Base-by-base conservation (phyloP, 2,888 invertebrate genomes). In the Enchytraeus crypticus region DNA sequence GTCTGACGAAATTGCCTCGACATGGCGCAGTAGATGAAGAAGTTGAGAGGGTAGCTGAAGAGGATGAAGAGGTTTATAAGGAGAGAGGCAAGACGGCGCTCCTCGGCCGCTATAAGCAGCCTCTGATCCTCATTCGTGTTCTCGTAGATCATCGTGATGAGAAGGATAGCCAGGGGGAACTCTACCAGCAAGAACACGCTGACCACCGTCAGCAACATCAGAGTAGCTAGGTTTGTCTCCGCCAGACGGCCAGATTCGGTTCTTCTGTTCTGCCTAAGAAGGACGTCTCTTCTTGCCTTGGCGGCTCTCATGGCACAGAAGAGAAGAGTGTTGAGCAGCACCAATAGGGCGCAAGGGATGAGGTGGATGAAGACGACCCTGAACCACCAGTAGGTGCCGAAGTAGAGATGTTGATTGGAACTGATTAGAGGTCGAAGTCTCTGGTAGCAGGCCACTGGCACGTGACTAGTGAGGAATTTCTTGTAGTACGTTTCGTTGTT, bases 1-100 rank as follows among this genome's bases (percentile, higher is more conserved):
- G 57, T 57, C 29, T 92, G 91, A n/a, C 95, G 83, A 79, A 95
- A 95, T 77, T 90, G 91, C 34, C 90, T 83, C 34, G 90, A 91
- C 95, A 95, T 96, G 27, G 92, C 92, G 77, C 92, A 93, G 75
- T 95, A 95, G 68, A 93, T 92, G 63, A 91, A 92, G 74, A 95
- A 93, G 78, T 93, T 92, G 61, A 92, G 87, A 14, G 92, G 92
- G 79, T 92, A 92, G 53, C 90, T 90, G 45, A 91, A 84, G 62
- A 92, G 87, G 64, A 95, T 89, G 77, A 90, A 88, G 81, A 93
- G 91, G 81, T 93, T 93, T 14, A 90, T 90, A 74, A 90, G 85
- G 43, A 73, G 68, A 3, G 73, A 70, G 59, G 76, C 69, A 8
- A 72, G n/a, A 4, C 27, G n/a, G 3, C 60, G 43, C 18, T 23